Conservation (phyloP, 2,797 vertebrate genomes). For the Ambastaia sidthimunki region DNA sequence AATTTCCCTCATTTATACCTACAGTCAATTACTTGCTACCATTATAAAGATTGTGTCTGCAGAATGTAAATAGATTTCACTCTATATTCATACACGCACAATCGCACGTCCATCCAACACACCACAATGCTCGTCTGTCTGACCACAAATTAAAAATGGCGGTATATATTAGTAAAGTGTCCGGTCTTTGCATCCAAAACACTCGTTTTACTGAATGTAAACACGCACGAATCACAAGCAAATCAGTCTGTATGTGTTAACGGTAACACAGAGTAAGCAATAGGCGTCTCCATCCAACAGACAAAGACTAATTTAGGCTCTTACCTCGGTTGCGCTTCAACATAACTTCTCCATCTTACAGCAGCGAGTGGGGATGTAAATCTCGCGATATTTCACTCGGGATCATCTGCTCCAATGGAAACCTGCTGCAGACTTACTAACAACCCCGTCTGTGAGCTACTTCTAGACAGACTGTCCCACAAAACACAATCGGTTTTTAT, state of each 20-base stretch:
- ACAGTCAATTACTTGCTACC: neutral
- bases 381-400: constrained; percentile 74
- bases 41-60: neutral
- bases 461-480: neutral
- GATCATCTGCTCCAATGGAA: constrained; percentile 24
- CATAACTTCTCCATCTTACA: constrained; percentile 86
- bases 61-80: constrained; percentile 25
- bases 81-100: constrained; percentile 56
- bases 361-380: constrained; percentile 71
- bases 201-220: neutral
- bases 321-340: constrained; percentile 81
- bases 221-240: neutral
- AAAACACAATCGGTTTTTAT: neutral
- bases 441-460: constrained; percentile 5
- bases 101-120: constrained; percentile 60
- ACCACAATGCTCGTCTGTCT: constrained; percentile 74
- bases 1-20: neutral
- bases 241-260: neutral
- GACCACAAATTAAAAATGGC: constrained; percentile 85
- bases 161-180: constrained; percentile 77
- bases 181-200: constrained; percentile 65
- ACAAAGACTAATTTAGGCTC: constrained; percentile 64
- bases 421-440: constrained; percentile 4
- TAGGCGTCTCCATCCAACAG: constrained; percentile 27
- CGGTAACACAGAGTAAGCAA: neutral